Evolutionary conservation across 2,888 invertebrate genomes (phyloP).

Genomic region (Philereme transversata): DNA sequence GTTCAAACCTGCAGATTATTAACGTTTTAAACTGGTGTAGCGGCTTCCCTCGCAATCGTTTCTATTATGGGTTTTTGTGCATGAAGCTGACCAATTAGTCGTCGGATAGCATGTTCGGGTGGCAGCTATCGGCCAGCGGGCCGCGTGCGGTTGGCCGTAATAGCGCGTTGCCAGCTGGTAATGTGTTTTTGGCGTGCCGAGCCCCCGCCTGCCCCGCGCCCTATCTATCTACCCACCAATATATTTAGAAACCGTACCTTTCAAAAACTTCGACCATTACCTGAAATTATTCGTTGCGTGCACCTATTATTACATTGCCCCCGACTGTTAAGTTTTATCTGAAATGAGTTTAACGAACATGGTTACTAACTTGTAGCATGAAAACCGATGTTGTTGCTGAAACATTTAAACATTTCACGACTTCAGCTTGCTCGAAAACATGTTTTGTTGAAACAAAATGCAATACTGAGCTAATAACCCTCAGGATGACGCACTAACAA

Average conservation of each 20-base stretch:
- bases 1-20: constrained; percentile 53
- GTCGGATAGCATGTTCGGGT: constrained; percentile 74
- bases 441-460: constrained; percentile 4
- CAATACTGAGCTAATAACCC: constrained; percentile 2
- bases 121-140: constrained; percentile 69
- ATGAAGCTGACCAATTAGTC: constrained; percentile 77
- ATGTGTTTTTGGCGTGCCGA: constrained; percentile 81
- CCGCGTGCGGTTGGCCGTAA: constrained; percentile 79
- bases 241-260: constrained; percentile 72
- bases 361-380: constrained; percentile 69
- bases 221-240: constrained; percentile 72
- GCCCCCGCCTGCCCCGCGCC: constrained; percentile 57
- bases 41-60: constrained; percentile 64
- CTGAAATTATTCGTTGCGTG: constrained; percentile 75
- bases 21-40: constrained; percentile 58
- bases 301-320: constrained; percentile 67
- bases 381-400: constrained; percentile 43
- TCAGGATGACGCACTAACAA: constrained; percentile 7
- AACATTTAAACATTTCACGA: neutral
- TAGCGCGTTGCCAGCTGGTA: constrained; percentile 73
- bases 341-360: constrained; percentile 69
- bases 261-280: constrained; percentile 68
- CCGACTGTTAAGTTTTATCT: constrained; percentile 70
- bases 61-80: constrained; percentile 74
- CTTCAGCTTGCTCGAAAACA: neutral